Evolutionary conservation across 2,113 vertebrate species (phyloP), one percentile per base, ranked within the genome.

Genomic region (Rhipidura dahli): DNA sequence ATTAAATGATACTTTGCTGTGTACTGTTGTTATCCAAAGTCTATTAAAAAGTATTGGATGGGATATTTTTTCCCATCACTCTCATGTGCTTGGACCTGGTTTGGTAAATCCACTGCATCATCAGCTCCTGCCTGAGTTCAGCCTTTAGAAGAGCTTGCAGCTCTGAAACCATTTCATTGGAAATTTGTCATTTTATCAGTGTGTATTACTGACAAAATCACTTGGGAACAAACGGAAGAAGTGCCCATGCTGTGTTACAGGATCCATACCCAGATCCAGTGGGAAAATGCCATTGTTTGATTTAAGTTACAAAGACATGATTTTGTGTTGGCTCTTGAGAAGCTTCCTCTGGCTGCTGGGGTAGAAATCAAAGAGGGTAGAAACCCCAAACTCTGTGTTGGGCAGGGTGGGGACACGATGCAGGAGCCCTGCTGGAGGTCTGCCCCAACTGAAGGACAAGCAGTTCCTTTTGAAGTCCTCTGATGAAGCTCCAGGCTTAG

Each of bases 11-110:
- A 68, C 50, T 68, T 82, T 39, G 84, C 66, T 94, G 54, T 86
- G 64, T 95, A 72, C 79, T 94, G 89, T 53, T 94, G 59, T 71
- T 95, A 94, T 68, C 73, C 65, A 93, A 95, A 96, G 44, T 89
- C 90, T 80, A 90, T 88, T 94, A 89, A 94, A 84, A 66, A 50
- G 79, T 92, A 91, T 82, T 5, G 40, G 45, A 10, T 51, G n/a
- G 66, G 87, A 28, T 82, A 75, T 93, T 85, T 93, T 91, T 90
- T 63, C 39, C 72, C 54, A 8, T 54, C n/a, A 27, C 16, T 61
- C 79, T 91, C 4, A 0, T 16, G 37, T 40, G 33, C 75, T 51
- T 54, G 51, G 89, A 87, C 90, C 39, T 69, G 79, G 64, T 66
- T 92, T 92, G 51, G 90, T 53, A 88, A 93, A 93, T 88, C 91